phyloP scores from a whole-genome alignment of 2,888 invertebrate genomes.

The Pandemis heparana region DNA sequence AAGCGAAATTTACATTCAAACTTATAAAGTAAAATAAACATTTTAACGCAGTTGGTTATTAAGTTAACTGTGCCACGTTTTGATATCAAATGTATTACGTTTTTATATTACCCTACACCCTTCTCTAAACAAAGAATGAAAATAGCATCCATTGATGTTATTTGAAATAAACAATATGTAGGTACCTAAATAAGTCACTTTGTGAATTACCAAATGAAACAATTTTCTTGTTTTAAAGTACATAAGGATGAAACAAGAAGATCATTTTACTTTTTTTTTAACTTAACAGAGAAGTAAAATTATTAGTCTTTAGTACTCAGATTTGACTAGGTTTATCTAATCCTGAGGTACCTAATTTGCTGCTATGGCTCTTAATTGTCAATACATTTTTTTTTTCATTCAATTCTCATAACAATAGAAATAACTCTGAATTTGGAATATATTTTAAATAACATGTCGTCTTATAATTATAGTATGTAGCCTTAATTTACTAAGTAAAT shows the following conservation, averaged over 20 bases:
- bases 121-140: neutral
- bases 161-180: neutral
- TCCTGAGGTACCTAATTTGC: neutral
- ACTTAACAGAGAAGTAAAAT: neutral
- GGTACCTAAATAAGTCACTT: neutral
- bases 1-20: neutral
- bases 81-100: neutral
- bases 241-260: neutral
- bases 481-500: conserved; percentile 28
- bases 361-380: neutral
- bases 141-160: neutral
- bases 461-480: conserved; percentile 27
- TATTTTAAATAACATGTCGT: conserved; percentile 40
- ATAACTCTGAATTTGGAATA: conserved; percentile 59
- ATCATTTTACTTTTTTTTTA: neutral
- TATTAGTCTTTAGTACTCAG: neutral
- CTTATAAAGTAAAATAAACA: neutral
- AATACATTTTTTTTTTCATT: neutral
- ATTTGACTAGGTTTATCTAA: neutral
- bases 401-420: conserved; percentile 52
- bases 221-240: neutral
- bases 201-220: conserved; percentile 4
- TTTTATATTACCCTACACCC: neutral
- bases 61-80: neutral
- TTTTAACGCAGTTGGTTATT: no score